Evolutionary conservation across 2,113 vertebrate genomes (phyloP), one percentile per base, ranked within the genome.

Genomic region (Microtus montanus): DNA sequence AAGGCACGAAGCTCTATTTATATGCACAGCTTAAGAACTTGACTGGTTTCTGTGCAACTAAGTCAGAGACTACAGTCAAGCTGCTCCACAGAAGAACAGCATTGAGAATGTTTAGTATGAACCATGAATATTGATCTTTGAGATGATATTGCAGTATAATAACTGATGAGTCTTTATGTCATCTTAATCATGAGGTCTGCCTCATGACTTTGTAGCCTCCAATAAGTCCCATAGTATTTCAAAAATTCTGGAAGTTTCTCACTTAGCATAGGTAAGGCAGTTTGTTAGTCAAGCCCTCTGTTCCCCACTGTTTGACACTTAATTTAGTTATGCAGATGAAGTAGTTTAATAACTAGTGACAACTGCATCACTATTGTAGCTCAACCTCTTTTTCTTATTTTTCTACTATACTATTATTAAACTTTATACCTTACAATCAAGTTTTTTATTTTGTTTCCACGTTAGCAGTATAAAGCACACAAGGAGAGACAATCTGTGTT

Each of bases 351-450:
- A 88, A 86, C 94, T 83, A 38, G 12, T 92, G 19, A n/a, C 47
- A 87, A 74, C 35, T 35, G 33, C 52, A 89, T 68, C 20, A 47
- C 7, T 47, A 49, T 24, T 86, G 7, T 41, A 85, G 4, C 52
- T 14, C 10, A 77, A 85, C 58, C 5, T 77, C 61, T 95, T 96
- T 19, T 73, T 15, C 10, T 87, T 91, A 63, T 92, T 95, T 77
- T 1, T 26, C 24, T 95, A 22, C 19, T 38, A 8, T 85, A 20
- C 20, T 96, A 80, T 91, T 95, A 93, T 94, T 94, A 96, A 88
- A 85, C 20, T 87, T 90, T n/a, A 94, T 82, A 74, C 15, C 20
- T 84, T 77, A 49, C 3, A 92, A 82, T 92, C 30, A 95, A 83
- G 82, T 80, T 93, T 64, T 92, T 95, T 66, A 73, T 64, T 96